Conservation (phyloP, 2,888 invertebrate species). For the Sphaerophoria taeniata region DNA sequence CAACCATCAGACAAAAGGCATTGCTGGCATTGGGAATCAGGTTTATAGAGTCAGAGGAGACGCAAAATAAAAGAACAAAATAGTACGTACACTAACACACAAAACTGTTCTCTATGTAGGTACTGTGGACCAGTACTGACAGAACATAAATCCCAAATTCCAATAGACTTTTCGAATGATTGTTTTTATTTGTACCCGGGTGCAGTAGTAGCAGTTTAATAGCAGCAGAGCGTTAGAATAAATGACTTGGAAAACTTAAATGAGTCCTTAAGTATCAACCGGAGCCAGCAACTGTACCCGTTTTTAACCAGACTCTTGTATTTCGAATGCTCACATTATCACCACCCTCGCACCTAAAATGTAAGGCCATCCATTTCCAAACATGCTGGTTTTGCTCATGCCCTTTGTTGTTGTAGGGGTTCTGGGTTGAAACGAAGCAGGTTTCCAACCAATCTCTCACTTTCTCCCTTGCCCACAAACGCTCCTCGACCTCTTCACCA, state of each 20-base stretch:
- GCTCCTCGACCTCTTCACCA: background rate
- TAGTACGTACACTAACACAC: too few relatives aligned
- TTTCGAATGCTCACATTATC: conserved; percentile 51
- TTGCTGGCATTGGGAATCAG: conserved; percentile 17
- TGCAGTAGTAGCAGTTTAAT: background rate
- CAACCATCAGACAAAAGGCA: conserved; percentile 17
- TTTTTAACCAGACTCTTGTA: conserved; percentile 36
- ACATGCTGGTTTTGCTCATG: conserved; percentile 4
- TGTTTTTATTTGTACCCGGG: conserved; percentile 51
- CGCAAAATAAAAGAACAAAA: background rate
- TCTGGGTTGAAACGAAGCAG: conserved; percentile 53
- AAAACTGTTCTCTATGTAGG: too few relatives aligned
- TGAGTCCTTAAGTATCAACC: conserved; percentile 66
- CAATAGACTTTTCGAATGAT: conserved; percentile 58
- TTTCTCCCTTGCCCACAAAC: background rate
- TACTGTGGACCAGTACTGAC: too few relatives aligned
- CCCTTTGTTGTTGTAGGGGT: background rate
- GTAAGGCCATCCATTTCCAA: conserved; percentile 30
- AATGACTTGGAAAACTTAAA: conserved; percentile 69
- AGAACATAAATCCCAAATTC: conserved; percentile 59
- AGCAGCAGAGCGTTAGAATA: background rate
- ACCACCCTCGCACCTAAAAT: conserved; percentile 55
- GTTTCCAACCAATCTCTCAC: conserved; percentile 5
- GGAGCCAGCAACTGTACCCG: conserved; percentile 52
- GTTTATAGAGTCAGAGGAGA: background rate